Conservation (phyloP, 2,888 invertebrate species). For the Lathronympha strigana region DNA sequence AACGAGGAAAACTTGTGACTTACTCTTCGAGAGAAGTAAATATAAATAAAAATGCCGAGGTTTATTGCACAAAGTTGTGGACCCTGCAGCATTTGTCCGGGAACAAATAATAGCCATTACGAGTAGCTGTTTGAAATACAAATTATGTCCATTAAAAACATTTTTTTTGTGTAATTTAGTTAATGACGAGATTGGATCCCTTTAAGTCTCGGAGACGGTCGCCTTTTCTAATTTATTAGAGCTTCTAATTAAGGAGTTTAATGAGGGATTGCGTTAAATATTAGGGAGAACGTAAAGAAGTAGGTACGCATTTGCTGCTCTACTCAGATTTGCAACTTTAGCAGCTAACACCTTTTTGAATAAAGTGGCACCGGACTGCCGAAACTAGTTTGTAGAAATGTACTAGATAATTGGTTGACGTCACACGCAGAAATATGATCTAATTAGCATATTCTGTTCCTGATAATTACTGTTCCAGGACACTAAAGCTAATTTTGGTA, state of each 20-base stretch:
- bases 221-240: background rate
- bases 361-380: background rate
- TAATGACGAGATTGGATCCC: slow-evolving; percentile 8
- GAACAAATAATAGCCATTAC: slow-evolving; percentile 11
- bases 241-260: background rate
- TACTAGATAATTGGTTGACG: background rate
- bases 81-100: slow-evolving; percentile 19
- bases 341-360: background rate
- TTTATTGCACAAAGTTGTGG: slow-evolving; percentile 8
- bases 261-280: background rate
- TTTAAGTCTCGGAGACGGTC: background rate
- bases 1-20: slow-evolving; percentile 32
- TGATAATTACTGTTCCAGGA: background rate
- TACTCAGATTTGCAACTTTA: too few species aligned
- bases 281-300: too few species aligned
- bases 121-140: slow-evolving; percentile 10
- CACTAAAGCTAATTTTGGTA: background rate
- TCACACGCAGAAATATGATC: slow-evolving; percentile 5
- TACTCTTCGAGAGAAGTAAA: slow-evolving; percentile 13
- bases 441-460: slow-evolving; percentile 6
- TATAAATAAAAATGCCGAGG: slow-evolving; percentile 27
- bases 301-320: too few species aligned
- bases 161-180: slow-evolving; percentile 14
- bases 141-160: background rate
- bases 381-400: background rate